Evolutionary conservation across 1,140 invertebrate genomes (phyloP).

Genomic region (Coptotermes formosanus): DNA sequence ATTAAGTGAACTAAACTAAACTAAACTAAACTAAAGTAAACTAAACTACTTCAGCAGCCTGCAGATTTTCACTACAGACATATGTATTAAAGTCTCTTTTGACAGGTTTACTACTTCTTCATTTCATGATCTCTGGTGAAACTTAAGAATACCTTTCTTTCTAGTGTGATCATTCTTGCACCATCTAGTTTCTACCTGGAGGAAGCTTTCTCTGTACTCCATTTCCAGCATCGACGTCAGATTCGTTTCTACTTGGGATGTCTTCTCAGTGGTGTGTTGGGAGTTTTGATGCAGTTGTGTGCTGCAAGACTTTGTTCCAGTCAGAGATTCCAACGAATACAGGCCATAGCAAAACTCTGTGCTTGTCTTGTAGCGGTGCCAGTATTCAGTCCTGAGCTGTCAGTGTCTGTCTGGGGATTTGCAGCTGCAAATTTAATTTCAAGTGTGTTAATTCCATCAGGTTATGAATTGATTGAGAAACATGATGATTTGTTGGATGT

Average conservation of each 20-base stretch:
- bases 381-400: slow-evolving; percentile 23
- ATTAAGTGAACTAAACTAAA: too few relatives aligned
- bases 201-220: slow-evolving; percentile 43
- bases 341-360: slow-evolving; percentile 12
- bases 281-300: slow-evolving; percentile 39
- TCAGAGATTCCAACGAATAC: not conserved
- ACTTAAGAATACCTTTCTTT: too few relatives aligned
- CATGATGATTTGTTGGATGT: not conserved
- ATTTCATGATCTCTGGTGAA: too few relatives aligned
- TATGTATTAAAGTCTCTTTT: too few relatives aligned
- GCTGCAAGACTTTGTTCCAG: not conserved
- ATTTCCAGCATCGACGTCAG: slow-evolving; percentile 41
- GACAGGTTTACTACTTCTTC: too few relatives aligned
- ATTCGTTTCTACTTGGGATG: slow-evolving; percentile 42
- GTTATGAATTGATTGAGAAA: not conserved
- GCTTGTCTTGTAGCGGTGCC: slow-evolving; percentile 17
- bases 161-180: slow-evolving; percentile 42
- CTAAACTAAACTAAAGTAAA: too few relatives aligned
- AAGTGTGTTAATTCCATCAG: slow-evolving; percentile 7
- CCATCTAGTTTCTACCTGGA: slow-evolving; percentile 44
- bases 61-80: too few relatives aligned
- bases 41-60: too few relatives aligned
- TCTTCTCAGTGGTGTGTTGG: slow-evolving; percentile 40
- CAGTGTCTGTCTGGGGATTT: slow-evolving; percentile 1
- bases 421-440: slow-evolving; percentile 24